Conservation (phyloP, 2,888 invertebrate species). For the Mechanitis messenoides region DNA sequence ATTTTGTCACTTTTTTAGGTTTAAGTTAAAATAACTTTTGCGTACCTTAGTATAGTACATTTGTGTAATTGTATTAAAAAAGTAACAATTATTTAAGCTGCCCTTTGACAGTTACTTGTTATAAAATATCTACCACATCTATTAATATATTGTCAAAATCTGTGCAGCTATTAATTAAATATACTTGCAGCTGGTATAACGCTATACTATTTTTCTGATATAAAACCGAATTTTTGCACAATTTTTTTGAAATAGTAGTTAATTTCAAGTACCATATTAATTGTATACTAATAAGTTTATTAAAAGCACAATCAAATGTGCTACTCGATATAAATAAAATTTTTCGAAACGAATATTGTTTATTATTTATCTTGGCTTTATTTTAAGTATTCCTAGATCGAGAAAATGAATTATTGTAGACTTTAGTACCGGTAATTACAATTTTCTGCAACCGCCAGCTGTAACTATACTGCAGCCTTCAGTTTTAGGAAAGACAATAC, state of each 20-base stretch:
- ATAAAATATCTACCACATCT: slow-evolving; percentile 27
- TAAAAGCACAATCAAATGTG: slow-evolving; percentile 59
- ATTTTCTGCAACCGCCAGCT: too few relatives aligned
- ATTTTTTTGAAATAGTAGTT: slow-evolving; percentile 57
- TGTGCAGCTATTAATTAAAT: slow-evolving; percentile 16
- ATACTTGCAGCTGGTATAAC: slow-evolving; percentile 14
- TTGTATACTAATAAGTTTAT: slow-evolving; percentile 52
- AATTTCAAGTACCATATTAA: slow-evolving; percentile 38
- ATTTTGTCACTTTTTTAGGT: slow-evolving; percentile 42
- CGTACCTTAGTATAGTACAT: slow-evolving; percentile 39
- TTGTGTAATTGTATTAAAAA: slow-evolving; percentile 28
- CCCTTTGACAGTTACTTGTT: slow-evolving; percentile 23
- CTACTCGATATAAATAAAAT: slow-evolving; percentile 64
- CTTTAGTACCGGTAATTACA: too few relatives aligned
- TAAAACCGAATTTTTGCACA: slow-evolving; percentile 51
- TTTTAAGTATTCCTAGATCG: background rate
- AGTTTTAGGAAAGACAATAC: too few relatives aligned
- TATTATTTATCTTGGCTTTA: slow-evolving; percentile 8
- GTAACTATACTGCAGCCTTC: too few relatives aligned
- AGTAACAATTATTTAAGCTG: slow-evolving; percentile 16
- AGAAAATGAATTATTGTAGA: too few relatives aligned
- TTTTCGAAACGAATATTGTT: slow-evolving; percentile 38
- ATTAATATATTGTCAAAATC: slow-evolving; percentile 20
- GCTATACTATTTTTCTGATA: slow-evolving; percentile 22
- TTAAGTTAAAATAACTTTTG: slow-evolving; percentile 40